Percentiles rank a stretch among this genome's conserved stretches.
These are phyloP conservation scores for Notolabrus celidotus DNA, from an alignment of 2,797 vertebrate species.

Conservation along the genomic window DNA sequence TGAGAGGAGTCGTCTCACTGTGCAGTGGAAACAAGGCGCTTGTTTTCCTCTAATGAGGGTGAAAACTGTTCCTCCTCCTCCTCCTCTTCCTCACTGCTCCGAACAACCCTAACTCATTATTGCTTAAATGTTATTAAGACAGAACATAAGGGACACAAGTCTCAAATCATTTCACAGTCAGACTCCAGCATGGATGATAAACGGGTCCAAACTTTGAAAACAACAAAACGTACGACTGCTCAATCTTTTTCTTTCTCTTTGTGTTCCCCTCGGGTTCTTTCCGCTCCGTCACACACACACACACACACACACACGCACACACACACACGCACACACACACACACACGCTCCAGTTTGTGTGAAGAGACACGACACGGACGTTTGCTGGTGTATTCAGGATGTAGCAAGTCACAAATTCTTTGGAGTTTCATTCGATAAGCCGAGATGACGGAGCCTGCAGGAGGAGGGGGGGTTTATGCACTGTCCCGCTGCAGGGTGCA, in stretches of 20 bases:
- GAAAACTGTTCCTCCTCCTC: constrained; percentile 10
- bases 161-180: constrained; percentile 63
- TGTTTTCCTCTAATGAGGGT: constrained; percentile 30
- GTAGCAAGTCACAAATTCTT: constrained; percentile 80
- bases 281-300: constrained; percentile 38
- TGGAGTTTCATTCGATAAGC: constrained; percentile 81
- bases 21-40: neutral
- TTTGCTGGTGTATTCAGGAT: constrained; percentile 88
- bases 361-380: constrained; percentile 63
- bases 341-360: constrained; percentile 49
- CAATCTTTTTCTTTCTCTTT: constrained; percentile 9
- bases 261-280: constrained; percentile 28
- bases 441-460: constrained; percentile 65
- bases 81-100: constrained; percentile 43
- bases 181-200: constrained; percentile 48
- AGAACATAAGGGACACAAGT: constrained; percentile 54
- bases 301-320: constrained; percentile 43
- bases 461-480: constrained; percentile 34
- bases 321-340: constrained; percentile 42
- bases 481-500: constrained; percentile 48
- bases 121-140: constrained; percentile 77
- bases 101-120: constrained; percentile 79
- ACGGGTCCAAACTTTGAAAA: constrained; percentile 38
- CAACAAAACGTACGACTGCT: constrained; percentile 15
- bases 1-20: neutral